phyloP scores from a whole-genome alignment of 2,797 vertebrate species.

The Coilia nasus region DNA sequence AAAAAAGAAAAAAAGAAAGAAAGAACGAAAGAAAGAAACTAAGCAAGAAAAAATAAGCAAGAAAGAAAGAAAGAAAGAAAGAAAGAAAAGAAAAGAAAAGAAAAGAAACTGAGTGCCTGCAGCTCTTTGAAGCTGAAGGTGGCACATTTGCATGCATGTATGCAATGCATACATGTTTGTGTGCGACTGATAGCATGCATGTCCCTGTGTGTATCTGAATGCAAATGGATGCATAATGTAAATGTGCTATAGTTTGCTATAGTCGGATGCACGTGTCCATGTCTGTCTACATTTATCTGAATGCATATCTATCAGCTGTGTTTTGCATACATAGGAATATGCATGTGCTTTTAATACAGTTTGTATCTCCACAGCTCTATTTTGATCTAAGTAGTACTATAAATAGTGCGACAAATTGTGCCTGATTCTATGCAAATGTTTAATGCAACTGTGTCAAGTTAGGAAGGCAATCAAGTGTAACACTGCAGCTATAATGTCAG shows the following conservation, averaged over 20 bases:
- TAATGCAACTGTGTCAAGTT: not conserved
- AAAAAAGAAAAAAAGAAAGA: too few relatives aligned
- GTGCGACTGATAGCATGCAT: too few relatives aligned
- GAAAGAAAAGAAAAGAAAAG: too few relatives aligned
- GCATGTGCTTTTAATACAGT: not conserved
- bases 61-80: too few relatives aligned
- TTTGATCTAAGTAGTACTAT: not conserved
- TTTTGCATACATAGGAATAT: not conserved
- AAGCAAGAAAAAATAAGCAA: too few relatives aligned
- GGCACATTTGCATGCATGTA: not conserved
- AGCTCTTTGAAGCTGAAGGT: too few relatives aligned
- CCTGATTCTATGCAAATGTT: not conserved
- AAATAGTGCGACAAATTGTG: not conserved
- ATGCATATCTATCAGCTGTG: not conserved
- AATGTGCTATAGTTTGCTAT: not conserved
- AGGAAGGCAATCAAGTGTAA: not conserved
- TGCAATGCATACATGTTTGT: not conserved
- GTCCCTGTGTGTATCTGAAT: not conserved
- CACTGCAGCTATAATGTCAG: not conserved
- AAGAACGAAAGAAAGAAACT: too few relatives aligned
- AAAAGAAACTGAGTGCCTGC: too few relatives aligned
- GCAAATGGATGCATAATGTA: slow-evolving; percentile 10
- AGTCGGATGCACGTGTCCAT: not conserved
- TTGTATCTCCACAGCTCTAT: not conserved
- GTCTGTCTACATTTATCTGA: not conserved